These are phyloP conservation scores for Paralichthys olivaceus DNA, from an alignment of 2,113 vertebrate genomes.

Conservation along the genomic window DNA sequence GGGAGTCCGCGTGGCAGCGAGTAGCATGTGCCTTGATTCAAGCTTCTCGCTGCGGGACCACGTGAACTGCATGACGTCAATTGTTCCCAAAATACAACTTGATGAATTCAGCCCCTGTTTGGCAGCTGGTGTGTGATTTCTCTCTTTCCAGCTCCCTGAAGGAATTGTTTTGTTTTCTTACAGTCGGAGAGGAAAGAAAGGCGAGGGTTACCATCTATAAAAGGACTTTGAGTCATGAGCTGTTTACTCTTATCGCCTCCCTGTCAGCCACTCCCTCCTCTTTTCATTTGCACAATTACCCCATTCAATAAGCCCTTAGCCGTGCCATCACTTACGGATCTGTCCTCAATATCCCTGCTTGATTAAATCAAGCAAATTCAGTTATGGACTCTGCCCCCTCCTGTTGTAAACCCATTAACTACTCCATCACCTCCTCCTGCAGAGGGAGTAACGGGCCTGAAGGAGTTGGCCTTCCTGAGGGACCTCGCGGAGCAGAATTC, in stretches of 20 bases:
- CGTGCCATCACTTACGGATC: constrained; percentile 21
- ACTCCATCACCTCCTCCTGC: background rate
- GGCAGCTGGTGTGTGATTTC: constrained; percentile 6
- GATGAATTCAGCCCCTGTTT: constrained; percentile 8
- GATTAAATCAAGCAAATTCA: constrained; percentile 26
- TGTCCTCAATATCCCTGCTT: constrained; percentile 21
- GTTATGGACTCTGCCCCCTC: background rate
- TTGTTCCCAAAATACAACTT: background rate
- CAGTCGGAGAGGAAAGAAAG: constrained; percentile 4
- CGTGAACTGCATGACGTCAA: background rate
- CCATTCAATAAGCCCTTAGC: constrained; percentile 5
- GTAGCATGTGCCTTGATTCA: background rate
- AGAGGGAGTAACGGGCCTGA: constrained; percentile 95
- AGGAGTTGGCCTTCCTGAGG: constrained; percentile 95
- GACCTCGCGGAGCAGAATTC: constrained; percentile 98
- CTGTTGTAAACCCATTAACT: background rate
- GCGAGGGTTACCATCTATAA: constrained; percentile 14
- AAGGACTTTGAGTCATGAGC: constrained; percentile 32
- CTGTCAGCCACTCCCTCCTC: constrained; percentile 20
- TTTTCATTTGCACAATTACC: constrained; percentile 22
- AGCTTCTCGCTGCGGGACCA: constrained; percentile 5
- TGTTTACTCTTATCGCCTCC: constrained; percentile 34
- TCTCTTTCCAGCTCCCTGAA: constrained; percentile 7
- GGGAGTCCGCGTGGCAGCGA: background rate
- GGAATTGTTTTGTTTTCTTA: constrained; percentile 11